Conservation (phyloP, 2,797 vertebrate genomes). For the Nannoperca obscura region DNA sequence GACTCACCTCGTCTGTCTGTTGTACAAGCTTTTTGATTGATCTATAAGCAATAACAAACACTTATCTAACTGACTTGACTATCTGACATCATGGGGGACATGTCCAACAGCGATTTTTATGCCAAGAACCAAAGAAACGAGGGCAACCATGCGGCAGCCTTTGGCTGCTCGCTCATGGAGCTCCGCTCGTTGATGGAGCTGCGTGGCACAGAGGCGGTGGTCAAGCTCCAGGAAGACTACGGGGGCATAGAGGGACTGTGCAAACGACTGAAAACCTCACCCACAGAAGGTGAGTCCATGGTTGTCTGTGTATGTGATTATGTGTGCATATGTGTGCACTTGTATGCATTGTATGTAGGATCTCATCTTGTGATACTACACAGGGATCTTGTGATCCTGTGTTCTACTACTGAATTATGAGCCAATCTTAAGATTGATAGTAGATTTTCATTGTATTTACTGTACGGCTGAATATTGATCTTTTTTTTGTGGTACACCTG, state of each 20-base stretch:
- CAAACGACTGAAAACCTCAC: constrained; percentile 94
- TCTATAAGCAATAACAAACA: constrained; percentile 81
- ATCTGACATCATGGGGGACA: constrained; percentile 93
- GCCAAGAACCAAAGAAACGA: constrained; percentile 99
- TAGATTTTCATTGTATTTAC: constrained; percentile 9
- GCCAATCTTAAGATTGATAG: background rate
- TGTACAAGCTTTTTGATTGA: constrained; percentile 68
- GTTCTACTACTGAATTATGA: constrained; percentile 7
- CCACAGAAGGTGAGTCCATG: constrained; percentile 92
- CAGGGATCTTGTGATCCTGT: background rate
- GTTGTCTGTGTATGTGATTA: constrained; percentile 15
- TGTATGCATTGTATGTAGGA: constrained; percentile 8
- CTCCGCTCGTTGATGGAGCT: constrained; percentile 99
- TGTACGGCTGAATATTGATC: constrained; percentile 11
- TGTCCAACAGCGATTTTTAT: constrained; percentile 99
- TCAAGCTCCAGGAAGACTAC: constrained; percentile 97
- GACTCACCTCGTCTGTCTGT: constrained; percentile 53
- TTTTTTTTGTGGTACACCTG: background rate
- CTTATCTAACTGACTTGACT: constrained; percentile 71
- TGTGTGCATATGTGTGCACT: constrained; percentile 29
- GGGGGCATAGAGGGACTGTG: constrained; percentile 95
- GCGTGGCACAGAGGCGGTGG: constrained; percentile 93
- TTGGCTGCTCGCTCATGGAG: constrained; percentile 94
- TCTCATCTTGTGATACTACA: background rate
- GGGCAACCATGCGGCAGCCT: constrained; percentile 91